These are phyloP conservation scores for Periparus ater DNA, from an alignment of 2,797 vertebrate genomes.

Conservation along the genomic window DNA sequence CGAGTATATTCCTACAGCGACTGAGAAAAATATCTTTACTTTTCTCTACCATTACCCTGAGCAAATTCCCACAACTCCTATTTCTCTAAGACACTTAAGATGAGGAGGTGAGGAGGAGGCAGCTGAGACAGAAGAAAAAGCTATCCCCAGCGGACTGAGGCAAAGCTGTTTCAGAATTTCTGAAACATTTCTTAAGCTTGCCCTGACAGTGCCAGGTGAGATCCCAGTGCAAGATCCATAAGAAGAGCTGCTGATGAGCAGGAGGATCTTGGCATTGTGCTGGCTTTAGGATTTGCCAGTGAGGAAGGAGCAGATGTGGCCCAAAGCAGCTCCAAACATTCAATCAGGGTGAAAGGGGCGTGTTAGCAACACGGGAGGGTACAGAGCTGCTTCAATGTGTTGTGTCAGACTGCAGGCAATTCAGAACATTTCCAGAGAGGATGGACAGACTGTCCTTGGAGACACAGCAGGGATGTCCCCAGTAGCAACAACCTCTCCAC, in stretches of 20 bases:
- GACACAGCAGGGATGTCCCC: accelerated
- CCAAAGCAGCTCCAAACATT: not conserved
- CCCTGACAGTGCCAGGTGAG: not conserved
- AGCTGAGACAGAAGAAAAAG: not conserved
- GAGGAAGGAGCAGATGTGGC: not conserved
- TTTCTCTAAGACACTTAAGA: not conserved
- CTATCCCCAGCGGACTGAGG: not conserved
- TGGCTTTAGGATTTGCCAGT: not conserved
- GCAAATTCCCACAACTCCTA: not conserved
- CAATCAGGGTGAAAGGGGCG: accelerated
- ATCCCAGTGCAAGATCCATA: not conserved
- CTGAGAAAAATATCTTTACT: not conserved
- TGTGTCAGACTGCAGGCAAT: not conserved
- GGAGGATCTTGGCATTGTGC: not conserved
- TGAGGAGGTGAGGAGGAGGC: not conserved
- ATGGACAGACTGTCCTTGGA: not conserved
- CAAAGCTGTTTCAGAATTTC: not conserved
- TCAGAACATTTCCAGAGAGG: not conserved
- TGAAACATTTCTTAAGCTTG: not conserved
- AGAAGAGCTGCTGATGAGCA: not conserved
- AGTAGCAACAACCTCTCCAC: not conserved
- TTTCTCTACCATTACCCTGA: not conserved
- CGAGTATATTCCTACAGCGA: accelerated
- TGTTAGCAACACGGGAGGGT: accelerated
- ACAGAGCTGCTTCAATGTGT: not conserved